These are phyloP conservation scores for Clupea harengus DNA, from an alignment of 2,113 vertebrate species.

Conservation along the genomic window DNA sequence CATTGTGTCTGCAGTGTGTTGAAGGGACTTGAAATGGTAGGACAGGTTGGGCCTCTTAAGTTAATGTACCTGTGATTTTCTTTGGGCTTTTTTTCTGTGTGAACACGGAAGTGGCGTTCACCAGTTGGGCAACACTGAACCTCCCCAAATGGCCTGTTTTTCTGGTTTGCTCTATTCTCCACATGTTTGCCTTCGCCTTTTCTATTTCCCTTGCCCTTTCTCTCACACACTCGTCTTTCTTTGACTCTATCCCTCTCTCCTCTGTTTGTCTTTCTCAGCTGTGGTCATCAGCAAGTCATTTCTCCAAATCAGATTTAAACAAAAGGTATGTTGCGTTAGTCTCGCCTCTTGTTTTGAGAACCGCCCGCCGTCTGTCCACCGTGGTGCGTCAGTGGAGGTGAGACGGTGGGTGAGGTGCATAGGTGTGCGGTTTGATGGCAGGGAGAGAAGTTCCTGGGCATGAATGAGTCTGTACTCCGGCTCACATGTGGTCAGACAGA, in stretches of 20 bases:
- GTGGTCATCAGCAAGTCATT: neutral
- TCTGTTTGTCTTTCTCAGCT: neutral
- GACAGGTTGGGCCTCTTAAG: neutral
- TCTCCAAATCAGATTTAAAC: neutral
- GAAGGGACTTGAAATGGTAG: constrained; percentile 16
- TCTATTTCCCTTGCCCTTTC: neutral
- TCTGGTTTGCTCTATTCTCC: constrained; percentile 29
- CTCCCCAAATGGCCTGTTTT: constrained; percentile 32
- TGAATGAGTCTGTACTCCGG: neutral
- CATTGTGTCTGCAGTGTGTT: constrained; percentile 1
- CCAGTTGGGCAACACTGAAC: constrained; percentile 31
- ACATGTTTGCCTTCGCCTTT: neutral
- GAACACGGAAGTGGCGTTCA: constrained; percentile 34
- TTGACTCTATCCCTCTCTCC: neutral
- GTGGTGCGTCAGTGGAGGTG: neutral
- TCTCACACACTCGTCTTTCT: neutral
- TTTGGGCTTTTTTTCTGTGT: neutral
- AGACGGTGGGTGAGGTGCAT: neutral
- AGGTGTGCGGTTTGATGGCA: neutral
- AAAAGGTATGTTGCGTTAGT: neutral
- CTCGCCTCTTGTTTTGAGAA: neutral
- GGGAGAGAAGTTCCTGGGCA: neutral
- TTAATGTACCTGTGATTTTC: neutral
- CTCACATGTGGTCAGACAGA: neutral
- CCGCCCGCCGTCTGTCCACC: neutral